Evolutionary conservation across 2,888 invertebrate species (phyloP), one percentile per base, ranked within the genome.

Genomic region (Mystacides longicornis): DNA sequence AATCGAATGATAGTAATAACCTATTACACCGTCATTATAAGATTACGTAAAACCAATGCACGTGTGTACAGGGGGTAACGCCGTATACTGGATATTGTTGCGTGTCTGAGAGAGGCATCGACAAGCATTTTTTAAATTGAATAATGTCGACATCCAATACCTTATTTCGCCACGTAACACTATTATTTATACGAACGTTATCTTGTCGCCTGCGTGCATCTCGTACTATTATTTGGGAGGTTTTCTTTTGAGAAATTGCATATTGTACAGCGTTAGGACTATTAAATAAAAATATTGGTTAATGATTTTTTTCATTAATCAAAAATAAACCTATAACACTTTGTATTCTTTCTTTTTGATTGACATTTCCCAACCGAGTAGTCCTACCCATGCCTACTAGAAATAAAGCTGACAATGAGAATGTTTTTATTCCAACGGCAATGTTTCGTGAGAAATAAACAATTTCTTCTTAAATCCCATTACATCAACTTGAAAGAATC

Each of bases 191-290:
- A 27, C 27, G 5, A 27, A 5, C 11, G 27, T 27, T 11, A 7
- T 18, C 51, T 43, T 52, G 31, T 37, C 50, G 37, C 42, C 43
- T 46, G 31, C 23, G 49, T 22, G 49, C 33, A 43, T 51, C 51
- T 49, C 54, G 33, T 55, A 51, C 54, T 60, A 55, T 60, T 33
- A 52, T 55, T 56, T 55, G 60, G 60, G 59, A 57, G 60, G 59
- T 57, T 56, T 59, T 58, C 56, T 57, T 58, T 51, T 58, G 54
- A 60, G 55, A 56, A 57, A 37, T 37, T 59, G 60, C 58, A 60
- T 55, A 60, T 59, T 60, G 60, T 60, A 60, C 60, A 60, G 60
- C 60, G 60, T 60, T 60, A 60, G 60, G 60, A 59, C 54, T 60
- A 60, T 60, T 60, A 60, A 60, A 60, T 60, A 60, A 60, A 59